Percentiles rank a stretch among this genome's conserved stretches.
Conservation (phyloP, 2,797 vertebrate genomes). For the Euthynnus affinis region DNA sequence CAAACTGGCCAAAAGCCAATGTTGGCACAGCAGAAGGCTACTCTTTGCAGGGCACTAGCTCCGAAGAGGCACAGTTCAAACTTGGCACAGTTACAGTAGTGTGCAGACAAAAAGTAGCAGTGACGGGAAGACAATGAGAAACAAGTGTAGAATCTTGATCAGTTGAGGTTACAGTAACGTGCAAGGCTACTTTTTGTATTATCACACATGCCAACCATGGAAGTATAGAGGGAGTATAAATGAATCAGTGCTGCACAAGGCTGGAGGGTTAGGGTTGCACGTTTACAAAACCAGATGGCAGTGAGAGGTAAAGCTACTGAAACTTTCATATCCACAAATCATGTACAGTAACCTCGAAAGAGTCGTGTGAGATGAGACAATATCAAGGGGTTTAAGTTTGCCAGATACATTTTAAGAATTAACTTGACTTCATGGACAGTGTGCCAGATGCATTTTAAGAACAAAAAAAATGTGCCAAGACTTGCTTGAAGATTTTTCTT, state of each 20-base stretch:
- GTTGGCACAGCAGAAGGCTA: constrained; percentile 58
- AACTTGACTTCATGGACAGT: background rate
- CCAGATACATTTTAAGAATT: background rate
- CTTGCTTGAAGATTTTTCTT: background rate
- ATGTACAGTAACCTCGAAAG: background rate
- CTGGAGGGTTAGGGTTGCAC: constrained; percentile 1
- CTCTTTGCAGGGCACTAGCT: constrained; percentile 46
- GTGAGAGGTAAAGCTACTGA: background rate
- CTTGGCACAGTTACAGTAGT: constrained; percentile 31
- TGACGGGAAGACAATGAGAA: constrained; percentile 44
- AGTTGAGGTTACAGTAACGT: constrained; percentile 24
- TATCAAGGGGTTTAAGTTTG: too few species aligned
- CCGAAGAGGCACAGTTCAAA: constrained; percentile 41
- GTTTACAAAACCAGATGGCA: constrained; percentile 16
- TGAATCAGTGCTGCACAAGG: constrained; percentile 3
- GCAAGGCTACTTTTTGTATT: constrained; percentile 33
- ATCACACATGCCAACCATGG: constrained; percentile 18
- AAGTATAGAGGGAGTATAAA: constrained; percentile 20
- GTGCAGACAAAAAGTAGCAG: constrained; percentile 41
- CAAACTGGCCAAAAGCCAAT: constrained; percentile 63
- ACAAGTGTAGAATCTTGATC: constrained; percentile 40
- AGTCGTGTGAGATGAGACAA: too few species aligned
- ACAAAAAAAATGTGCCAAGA: background rate
- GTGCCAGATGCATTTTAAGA: background rate
- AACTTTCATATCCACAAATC: background rate